Conservation (phyloP, 2,797 vertebrate species). For the Heteromormyrus szaboi region DNA sequence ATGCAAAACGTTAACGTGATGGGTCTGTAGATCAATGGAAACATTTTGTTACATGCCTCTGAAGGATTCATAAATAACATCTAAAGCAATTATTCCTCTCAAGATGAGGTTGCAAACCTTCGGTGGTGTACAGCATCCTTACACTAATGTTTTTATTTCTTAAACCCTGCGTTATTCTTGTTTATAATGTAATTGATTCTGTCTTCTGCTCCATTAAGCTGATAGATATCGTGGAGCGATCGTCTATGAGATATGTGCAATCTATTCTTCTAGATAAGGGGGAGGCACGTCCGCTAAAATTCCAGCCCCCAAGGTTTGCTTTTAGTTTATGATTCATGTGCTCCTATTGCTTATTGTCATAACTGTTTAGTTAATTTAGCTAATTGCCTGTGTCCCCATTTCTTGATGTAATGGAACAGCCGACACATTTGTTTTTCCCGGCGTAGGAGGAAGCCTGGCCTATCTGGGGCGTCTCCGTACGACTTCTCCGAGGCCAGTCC, state of each 20-base stretch:
- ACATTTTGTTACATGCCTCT: conserved; percentile 47
- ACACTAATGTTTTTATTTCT: conserved; percentile 64
- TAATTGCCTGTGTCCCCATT: neutral
- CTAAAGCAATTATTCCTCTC: conserved; percentile 55
- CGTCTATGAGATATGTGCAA: conserved; percentile 46
- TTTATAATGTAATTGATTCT: conserved; percentile 60
- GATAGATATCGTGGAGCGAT: conserved; percentile 51
- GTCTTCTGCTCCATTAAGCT: conserved; percentile 59
- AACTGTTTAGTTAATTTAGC: neutral
- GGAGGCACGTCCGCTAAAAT: neutral
- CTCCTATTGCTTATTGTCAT: neutral
- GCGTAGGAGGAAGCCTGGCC: neutral
- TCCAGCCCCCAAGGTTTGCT: neutral
- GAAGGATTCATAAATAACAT: conserved; percentile 57
- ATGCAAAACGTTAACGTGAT: conserved; percentile 56
- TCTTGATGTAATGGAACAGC: neutral
- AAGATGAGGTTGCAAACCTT: conserved; percentile 60
- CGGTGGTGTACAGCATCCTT: conserved; percentile 42
- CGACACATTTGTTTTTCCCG: neutral
- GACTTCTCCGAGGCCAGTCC: neutral
- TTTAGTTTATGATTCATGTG: neutral
- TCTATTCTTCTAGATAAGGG: conserved; percentile 2
- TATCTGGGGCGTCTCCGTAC: neutral
- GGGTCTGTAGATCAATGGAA: conserved; percentile 51
- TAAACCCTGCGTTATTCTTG: conserved; percentile 60